Percentiles rank a stretch among this genome's conserved stretches.
These are phyloP conservation scores for Pomacea maculata DNA, from an alignment of 1,140 invertebrate genomes.

Conservation along the genomic window DNA sequence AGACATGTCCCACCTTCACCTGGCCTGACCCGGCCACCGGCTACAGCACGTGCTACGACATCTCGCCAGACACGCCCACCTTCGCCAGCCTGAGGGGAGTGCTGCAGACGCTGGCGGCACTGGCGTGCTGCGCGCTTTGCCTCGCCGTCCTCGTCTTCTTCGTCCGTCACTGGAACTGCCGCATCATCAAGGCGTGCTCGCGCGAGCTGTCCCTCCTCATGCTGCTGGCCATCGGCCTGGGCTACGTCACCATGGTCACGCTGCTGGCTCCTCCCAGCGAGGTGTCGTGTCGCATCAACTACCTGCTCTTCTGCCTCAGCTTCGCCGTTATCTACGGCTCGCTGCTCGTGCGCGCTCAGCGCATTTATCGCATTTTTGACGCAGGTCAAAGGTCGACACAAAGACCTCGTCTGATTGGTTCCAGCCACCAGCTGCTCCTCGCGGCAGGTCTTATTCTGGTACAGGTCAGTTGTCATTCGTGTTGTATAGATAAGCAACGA, in stretches of 20 bases:
- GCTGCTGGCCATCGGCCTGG: conserved; percentile 86
- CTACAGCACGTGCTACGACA: conserved; percentile 68
- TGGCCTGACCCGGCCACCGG: conserved; percentile 64
- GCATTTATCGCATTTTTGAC: conserved; percentile 88
- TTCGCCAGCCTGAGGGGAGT: conserved; percentile 61
- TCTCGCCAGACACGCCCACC: conserved; percentile 32
- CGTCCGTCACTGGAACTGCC: conserved; percentile 82
- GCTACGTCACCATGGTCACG: conserved; percentile 87
- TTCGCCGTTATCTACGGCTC: conserved; percentile 93
- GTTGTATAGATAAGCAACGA: not conserved
- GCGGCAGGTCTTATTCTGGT: conserved; percentile 33
- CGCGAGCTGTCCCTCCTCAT: conserved; percentile 89
- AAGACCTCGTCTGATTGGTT: conserved; percentile 36
- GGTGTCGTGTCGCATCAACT: conserved; percentile 65
- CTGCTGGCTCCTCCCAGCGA: conserved; percentile 74
- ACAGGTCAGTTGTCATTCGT: conserved; percentile 37
- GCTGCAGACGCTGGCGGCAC: conserved; percentile 66
- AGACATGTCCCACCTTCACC: conserved; percentile 27
- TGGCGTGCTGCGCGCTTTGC: conserved; percentile 65
- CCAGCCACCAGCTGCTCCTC: conserved; percentile 42
- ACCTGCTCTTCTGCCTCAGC: conserved; percentile 81
- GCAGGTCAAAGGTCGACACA: conserved; percentile 69
- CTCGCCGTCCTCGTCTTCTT: conserved; percentile 71
- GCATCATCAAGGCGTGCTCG: conserved; percentile 89
- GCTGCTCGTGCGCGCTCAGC: conserved; percentile 89